Conservation (phyloP, 2,113 vertebrate genomes). For the Ellobius talpinus region DNA sequence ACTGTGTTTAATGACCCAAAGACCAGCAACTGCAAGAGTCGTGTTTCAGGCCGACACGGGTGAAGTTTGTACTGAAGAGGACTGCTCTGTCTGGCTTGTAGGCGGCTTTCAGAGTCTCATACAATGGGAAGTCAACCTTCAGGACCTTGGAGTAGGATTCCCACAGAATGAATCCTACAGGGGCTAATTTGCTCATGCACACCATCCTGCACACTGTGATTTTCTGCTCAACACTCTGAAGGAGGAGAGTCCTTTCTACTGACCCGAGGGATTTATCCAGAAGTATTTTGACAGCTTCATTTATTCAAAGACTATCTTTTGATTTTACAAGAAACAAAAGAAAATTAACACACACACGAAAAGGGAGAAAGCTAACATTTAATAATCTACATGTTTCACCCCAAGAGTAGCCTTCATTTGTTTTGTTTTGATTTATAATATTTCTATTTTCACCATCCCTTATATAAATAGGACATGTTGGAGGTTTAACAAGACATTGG, state of each 20-base stretch:
- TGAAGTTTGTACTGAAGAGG: neutral
- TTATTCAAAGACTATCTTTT: slow-evolving; percentile 15
- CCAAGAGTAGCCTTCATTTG: neutral
- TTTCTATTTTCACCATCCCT: neutral
- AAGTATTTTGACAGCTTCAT: neutral
- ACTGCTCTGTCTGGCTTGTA: neutral
- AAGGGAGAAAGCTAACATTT: neutral
- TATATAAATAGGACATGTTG: slow-evolving; percentile 28
- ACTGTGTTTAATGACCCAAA: neutral
- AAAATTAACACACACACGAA: neutral
- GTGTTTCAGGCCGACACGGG: neutral
- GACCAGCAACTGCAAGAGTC: neutral
- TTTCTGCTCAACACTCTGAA: neutral
- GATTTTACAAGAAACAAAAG: slow-evolving; percentile 34
- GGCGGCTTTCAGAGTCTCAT: neutral
- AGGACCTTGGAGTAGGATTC: neutral
- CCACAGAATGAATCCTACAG: neutral
- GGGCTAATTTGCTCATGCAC: neutral
- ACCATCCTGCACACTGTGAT: neutral
- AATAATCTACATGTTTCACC: neutral
- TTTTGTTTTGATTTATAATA: slow-evolving; percentile 7
- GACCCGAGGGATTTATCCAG: neutral
- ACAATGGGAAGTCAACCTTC: neutral
- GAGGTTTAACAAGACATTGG: slow-evolving; percentile 34
- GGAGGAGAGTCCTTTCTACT: neutral